phyloP scores from a whole-genome alignment of 2,888 invertebrate genomes.

The Drosophila trichaetosa region DNA sequence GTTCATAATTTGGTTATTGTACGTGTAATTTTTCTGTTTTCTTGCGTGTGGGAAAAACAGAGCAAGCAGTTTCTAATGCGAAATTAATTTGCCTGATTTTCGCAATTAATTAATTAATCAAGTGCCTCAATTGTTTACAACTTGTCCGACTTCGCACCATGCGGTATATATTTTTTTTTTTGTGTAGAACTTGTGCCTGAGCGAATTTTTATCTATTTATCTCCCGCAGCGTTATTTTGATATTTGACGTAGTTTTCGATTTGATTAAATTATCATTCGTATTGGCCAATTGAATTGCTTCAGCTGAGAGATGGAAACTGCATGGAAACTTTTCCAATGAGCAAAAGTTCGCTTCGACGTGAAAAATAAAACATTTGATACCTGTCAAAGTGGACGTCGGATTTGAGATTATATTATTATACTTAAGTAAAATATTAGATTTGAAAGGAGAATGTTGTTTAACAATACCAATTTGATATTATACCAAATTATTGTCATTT shows the following conservation, averaged over 20 bases:
- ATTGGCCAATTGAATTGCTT: conserved; percentile 32
- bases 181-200: conserved; percentile 33
- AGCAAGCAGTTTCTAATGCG: conserved; percentile 60
- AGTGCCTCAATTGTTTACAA: conserved; percentile 72
- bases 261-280: conserved; percentile 73
- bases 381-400: background rate
- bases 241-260: conserved; percentile 76
- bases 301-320: conserved; percentile 11
- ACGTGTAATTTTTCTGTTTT: conserved; percentile 35
- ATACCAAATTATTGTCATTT: background rate
- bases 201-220: conserved; percentile 79
- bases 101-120: conserved; percentile 77
- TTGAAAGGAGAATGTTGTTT: background rate
- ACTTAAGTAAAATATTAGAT: background rate
- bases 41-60: conserved; percentile 46
- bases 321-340: conserved; percentile 12
- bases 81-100: conserved; percentile 78
- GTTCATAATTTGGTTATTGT: conserved; percentile 55
- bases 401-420: background rate
- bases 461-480: background rate
- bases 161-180: conserved; percentile 26
- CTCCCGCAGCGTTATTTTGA: conserved; percentile 77
- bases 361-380: background rate
- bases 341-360: background rate
- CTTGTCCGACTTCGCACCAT: conserved; percentile 42